A percentile compares a stretch with the other conserved stretches of the same genome.
These are phyloP conservation scores for Paramormyrops hopkinsi DNA, from an alignment of 2,797 vertebrate genomes.

Conservation along the genomic window DNA sequence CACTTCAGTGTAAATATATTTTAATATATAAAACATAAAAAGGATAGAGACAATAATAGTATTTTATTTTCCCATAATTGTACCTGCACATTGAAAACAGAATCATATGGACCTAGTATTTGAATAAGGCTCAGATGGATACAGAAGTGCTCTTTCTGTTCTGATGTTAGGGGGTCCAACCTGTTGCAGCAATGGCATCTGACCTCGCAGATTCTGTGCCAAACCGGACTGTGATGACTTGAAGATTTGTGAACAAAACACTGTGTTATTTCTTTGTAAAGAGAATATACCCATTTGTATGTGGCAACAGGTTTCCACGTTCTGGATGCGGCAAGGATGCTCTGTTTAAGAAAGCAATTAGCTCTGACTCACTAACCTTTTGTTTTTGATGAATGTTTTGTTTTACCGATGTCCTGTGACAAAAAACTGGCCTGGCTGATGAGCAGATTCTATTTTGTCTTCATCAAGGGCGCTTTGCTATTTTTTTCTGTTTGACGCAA, in stretches of 20 bases:
- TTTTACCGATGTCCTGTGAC: conserved; percentile 23
- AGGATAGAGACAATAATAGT: conserved; percentile 26
- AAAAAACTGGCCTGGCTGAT: background rate
- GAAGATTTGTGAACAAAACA: conserved; percentile 20
- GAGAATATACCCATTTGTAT: conserved; percentile 30
- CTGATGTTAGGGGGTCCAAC: background rate
- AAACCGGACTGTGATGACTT: conserved; percentile 34
- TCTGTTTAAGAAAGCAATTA: background rate
- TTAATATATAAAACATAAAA: conserved; percentile 40
- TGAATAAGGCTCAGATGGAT: conserved; percentile 13
- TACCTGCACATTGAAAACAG: conserved; percentile 43
- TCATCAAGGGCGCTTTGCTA: background rate
- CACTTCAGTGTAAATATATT: conserved; percentile 59
- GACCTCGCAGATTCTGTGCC: conserved; percentile 29
- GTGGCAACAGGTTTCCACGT: conserved; percentile 39
- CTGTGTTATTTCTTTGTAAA: conserved; percentile 35
- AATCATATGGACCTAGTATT: conserved; percentile 37
- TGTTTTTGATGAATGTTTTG: background rate
- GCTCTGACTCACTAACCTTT: background rate
- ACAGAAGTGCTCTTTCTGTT: background rate
- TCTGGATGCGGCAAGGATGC: conserved; percentile 23
- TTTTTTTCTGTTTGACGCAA: background rate
- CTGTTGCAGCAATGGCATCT: background rate
- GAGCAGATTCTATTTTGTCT: background rate
- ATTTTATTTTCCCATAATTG: conserved; percentile 44